Evolutionary conservation across 2,888 invertebrate genomes (phyloP).

Genomic region (Dasypolia templi): DNA sequence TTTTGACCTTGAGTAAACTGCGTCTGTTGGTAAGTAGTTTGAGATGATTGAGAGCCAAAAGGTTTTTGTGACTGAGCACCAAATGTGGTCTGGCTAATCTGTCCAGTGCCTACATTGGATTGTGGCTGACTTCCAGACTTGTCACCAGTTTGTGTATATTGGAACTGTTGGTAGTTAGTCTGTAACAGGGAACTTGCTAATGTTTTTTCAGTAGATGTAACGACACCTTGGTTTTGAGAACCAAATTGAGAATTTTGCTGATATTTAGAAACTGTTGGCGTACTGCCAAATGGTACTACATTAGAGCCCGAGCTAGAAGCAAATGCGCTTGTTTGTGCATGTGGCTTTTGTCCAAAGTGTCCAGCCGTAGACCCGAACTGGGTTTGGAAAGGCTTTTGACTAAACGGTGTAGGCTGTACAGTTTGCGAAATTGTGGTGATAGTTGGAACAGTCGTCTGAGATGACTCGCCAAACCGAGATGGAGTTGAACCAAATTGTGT

Average conservation of each 20-base stretch:
- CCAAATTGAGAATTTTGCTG: slow-evolving; percentile 42
- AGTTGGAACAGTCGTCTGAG: slow-evolving; percentile 24
- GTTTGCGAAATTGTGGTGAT: slow-evolving; percentile 41
- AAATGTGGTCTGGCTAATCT: slow-evolving; percentile 53
- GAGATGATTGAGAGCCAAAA: slow-evolving; percentile 29
- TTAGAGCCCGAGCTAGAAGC: slow-evolving; percentile 40
- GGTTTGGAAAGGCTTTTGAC: slow-evolving; percentile 39
- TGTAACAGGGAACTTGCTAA: slow-evolving; percentile 38
- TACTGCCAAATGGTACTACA: slow-evolving; percentile 31
- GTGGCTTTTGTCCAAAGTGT: slow-evolving; percentile 42
- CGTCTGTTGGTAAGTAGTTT: slow-evolving; percentile 41
- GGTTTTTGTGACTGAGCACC: slow-evolving; percentile 59
- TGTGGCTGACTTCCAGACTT: slow-evolving; percentile 37
- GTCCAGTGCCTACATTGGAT: slow-evolving; percentile 52
- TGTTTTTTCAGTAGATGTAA: slow-evolving; percentile 44
- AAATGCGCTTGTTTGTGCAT: slow-evolving; percentile 41
- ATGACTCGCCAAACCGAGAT: slow-evolving; percentile 35
- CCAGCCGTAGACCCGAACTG: slow-evolving; percentile 27
- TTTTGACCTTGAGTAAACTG: slow-evolving; percentile 40
- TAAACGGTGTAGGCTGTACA: slow-evolving; percentile 23
- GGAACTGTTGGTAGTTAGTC: slow-evolving; percentile 37
- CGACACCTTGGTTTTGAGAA: slow-evolving; percentile 22
- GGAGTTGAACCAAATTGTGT: slow-evolving; percentile 22
- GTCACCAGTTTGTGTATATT: slow-evolving; percentile 44
- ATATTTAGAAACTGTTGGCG: slow-evolving; percentile 46